Evolutionary conservation across 1,140 invertebrate genomes (phyloP).

Genomic region (Pseudachorutes palmiensis): DNA sequence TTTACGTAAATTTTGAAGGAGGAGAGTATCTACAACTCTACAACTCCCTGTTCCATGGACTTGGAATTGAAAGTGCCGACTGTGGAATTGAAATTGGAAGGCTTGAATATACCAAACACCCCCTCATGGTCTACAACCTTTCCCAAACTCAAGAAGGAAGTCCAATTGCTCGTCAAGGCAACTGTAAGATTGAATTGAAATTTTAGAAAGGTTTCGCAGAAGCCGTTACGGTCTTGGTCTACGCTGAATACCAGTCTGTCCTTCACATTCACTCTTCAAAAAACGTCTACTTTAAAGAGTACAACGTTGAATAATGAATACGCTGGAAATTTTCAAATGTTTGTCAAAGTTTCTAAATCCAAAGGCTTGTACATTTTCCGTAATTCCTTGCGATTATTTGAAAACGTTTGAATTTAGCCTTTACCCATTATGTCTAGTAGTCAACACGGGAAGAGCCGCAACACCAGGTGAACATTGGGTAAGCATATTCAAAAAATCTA

Average conservation of each 20-base stretch:
- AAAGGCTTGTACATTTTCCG: neutral
- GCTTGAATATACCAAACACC: slow-evolving; percentile 15
- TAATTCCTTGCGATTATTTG: slow-evolving; percentile 10
- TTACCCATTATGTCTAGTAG: neutral
- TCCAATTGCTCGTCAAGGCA: slow-evolving; percentile 14
- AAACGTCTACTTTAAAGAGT: slow-evolving; percentile 20
- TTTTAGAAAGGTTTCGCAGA: slow-evolving; percentile 6
- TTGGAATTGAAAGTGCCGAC: slow-evolving; percentile 8
- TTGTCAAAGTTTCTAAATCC: neutral
- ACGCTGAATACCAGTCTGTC: slow-evolving; percentile 28
- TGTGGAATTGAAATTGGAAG: slow-evolving; percentile 16
- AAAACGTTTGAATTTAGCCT: neutral
- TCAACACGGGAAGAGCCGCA: neutral
- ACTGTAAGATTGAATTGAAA: slow-evolving; percentile 17
- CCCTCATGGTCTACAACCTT: slow-evolving; percentile 21
- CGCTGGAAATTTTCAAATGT: slow-evolving; percentile 8
- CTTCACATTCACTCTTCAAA: slow-evolving; percentile 25
- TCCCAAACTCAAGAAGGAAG: slow-evolving; percentile 12
- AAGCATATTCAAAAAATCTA: neutral
- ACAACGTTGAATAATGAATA: slow-evolving; percentile 16
- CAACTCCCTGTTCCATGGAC: slow-evolving; percentile 20
- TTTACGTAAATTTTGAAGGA: too few relatives aligned
- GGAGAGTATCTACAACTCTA: slow-evolving; percentile 25
- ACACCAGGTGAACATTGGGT: slow-evolving; percentile 9
- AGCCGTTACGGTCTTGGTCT: slow-evolving; percentile 17